Conservation (phyloP, 2,113 vertebrate species). For the Takifugu bimaculatus region DNA sequence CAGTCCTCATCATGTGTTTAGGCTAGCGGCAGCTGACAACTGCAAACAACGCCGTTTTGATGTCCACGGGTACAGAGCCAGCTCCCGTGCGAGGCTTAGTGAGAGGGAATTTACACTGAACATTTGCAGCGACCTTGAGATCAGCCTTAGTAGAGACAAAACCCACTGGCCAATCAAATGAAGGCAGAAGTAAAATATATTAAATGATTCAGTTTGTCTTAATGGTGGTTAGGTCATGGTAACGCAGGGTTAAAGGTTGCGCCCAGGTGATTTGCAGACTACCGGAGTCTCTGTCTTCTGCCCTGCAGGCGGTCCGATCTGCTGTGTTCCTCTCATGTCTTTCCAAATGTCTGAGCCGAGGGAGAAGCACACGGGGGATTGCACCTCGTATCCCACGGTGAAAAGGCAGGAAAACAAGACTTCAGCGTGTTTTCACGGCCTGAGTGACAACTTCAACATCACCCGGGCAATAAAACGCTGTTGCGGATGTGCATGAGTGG, state of each 20-base stretch:
- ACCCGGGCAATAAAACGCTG: slow-evolving; percentile 10
- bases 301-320: slow-evolving; percentile 17
- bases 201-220: too few relatives aligned
- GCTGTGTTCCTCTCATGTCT: slow-evolving; percentile 34
- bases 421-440: slow-evolving; percentile 33
- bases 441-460: slow-evolving; percentile 30
- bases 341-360: slow-evolving; percentile 49
- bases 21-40: too few relatives aligned
- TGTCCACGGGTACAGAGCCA: too few relatives aligned
- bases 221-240: neutral
- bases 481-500: slow-evolving; percentile 11
- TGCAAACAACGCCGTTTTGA: too few relatives aligned
- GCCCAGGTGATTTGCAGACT: neutral
- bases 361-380: slow-evolving; percentile 27
- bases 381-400: slow-evolving; percentile 5
- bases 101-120: too few relatives aligned
- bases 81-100: too few relatives aligned
- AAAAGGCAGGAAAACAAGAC: slow-evolving; percentile 40
- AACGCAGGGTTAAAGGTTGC: neutral
- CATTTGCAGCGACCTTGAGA: too few relatives aligned
- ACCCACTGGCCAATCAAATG: too few relatives aligned
- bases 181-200: too few relatives aligned
- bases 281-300: neutral
- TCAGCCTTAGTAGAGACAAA: too few relatives aligned
- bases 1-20: too few relatives aligned